These are phyloP conservation scores for Ornithorhynchus anatinus DNA, from an alignment of 2,113 vertebrate species.

Conservation along the genomic window DNA sequence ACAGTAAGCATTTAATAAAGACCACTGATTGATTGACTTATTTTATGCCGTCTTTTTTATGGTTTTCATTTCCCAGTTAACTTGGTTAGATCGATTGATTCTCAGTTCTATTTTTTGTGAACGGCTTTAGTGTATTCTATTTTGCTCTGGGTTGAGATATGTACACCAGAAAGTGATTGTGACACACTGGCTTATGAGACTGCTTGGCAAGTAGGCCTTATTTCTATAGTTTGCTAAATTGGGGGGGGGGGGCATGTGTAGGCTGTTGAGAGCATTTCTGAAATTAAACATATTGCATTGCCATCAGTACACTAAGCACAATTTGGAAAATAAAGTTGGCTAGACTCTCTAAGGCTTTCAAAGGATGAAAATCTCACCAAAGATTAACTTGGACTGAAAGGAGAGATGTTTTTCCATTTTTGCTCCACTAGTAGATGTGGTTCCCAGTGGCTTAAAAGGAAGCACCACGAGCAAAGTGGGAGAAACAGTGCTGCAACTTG, in stretches of 20 bases:
- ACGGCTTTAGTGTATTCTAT: neutral
- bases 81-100: neutral
- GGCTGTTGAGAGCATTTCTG: neutral
- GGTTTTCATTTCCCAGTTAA: neutral
- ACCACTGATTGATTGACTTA: too few relatives aligned
- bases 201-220: neutral
- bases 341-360: neutral
- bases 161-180: neutral
- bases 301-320: neutral
- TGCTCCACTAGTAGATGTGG: neutral
- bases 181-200: neutral
- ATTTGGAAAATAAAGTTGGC: neutral
- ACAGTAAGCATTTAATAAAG: too few relatives aligned
- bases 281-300: neutral
- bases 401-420: too few relatives aligned
- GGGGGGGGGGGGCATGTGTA: neutral
- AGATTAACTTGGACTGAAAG: too few relatives aligned
- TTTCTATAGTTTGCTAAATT: neutral
- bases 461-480: neutral
- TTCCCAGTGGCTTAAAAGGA: neutral
- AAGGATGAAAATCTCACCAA: neutral
- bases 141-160: neutral
- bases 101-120: neutral
- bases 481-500: too few relatives aligned
- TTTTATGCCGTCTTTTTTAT: neutral